Percentiles rank a stretch among this genome's conserved stretches.
phyloP scores from a whole-genome alignment of 1,140 invertebrate genomes.

The Holotrichia oblita region DNA sequence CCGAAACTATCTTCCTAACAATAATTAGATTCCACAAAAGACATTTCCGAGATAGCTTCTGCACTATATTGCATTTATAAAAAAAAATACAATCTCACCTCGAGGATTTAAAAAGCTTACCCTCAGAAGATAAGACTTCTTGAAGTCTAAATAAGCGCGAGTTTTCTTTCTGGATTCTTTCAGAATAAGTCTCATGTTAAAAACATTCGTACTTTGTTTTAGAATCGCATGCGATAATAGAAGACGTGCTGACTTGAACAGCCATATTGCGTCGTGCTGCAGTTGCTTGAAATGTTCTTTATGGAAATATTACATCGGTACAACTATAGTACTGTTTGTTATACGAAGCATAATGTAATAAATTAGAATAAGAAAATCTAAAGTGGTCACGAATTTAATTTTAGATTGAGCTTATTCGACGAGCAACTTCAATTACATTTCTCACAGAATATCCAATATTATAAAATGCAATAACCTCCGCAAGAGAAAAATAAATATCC shows the following conservation, averaged over 20 bases:
- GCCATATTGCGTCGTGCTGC: neutral
- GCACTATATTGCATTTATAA: neutral
- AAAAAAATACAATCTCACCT: neutral
- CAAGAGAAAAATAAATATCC: neutral
- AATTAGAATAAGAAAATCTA: too few relatives aligned
- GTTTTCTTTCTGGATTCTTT: neutral
- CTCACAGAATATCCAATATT: neutral
- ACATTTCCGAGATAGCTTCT: neutral
- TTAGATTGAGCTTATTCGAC: too few relatives aligned
- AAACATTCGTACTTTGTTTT: constrained; percentile 5
- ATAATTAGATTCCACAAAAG: neutral
- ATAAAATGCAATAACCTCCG: neutral
- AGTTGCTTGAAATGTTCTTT: neutral
- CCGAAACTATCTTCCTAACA: neutral
- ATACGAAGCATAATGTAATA: too few relatives aligned
- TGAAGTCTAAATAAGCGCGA: neutral
- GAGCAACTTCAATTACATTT: too few relatives aligned
- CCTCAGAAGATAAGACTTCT: neutral
- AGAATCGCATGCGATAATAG: neutral
- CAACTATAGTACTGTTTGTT: too few relatives aligned
- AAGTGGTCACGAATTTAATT: too few relatives aligned
- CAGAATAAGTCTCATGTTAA: neutral
- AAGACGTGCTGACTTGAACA: neutral
- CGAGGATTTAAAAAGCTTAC: neutral
- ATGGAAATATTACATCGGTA: constrained; percentile 9